These are phyloP conservation scores for Dicaeum eximium DNA, from an alignment of 2,113 vertebrate species.

Conservation along the genomic window DNA sequence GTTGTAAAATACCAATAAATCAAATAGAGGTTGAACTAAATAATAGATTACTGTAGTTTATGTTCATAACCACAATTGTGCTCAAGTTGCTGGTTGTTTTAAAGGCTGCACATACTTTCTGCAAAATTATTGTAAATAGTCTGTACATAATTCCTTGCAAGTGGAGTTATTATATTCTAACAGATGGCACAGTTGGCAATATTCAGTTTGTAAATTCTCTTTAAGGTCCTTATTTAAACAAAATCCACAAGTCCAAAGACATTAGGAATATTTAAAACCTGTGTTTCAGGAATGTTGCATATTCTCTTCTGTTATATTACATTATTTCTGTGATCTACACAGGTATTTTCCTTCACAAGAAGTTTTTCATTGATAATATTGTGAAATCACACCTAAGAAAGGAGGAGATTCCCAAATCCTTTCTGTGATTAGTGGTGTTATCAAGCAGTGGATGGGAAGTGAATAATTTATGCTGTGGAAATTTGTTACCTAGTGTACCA, in stretches of 20 bases:
- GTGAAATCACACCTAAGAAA: not conserved
- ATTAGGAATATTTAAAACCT: not conserved
- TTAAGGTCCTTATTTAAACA: not conserved
- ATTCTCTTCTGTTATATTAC: not conserved
- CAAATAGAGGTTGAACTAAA: not conserved
- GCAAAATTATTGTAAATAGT: not conserved
- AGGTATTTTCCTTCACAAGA: not conserved
- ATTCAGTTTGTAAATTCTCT: not conserved
- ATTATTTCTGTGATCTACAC: not conserved
- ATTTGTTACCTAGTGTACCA: not conserved
- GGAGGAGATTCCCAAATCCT: not conserved
- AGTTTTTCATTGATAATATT: not conserved
- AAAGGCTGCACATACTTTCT: not conserved
- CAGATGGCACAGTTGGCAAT: not conserved
- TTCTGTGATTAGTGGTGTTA: not conserved
- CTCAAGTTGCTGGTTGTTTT: not conserved
- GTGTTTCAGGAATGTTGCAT: not conserved
- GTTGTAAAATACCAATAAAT: not conserved
- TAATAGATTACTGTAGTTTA: not conserved
- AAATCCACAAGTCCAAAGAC: not conserved
- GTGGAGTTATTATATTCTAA: not conserved
- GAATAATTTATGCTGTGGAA: not conserved
- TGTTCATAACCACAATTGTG: not conserved
- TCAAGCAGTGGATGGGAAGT: not conserved
- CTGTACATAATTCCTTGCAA: not conserved